phyloP scores from a whole-genome alignment of 2,113 vertebrate genomes.

The Amblyornis subalaris region DNA sequence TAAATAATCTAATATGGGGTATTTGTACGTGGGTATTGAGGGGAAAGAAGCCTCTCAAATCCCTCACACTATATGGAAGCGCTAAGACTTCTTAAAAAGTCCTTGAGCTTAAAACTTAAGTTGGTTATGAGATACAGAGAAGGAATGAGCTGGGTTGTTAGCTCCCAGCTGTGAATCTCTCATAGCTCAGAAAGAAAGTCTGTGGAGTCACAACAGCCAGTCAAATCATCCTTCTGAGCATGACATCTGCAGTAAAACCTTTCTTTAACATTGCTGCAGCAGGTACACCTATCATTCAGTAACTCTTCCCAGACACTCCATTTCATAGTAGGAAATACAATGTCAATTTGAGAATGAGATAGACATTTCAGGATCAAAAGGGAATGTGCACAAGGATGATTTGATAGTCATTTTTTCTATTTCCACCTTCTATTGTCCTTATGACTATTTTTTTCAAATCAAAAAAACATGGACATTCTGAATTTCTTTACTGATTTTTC shows the following conservation, averaged over 20 bases:
- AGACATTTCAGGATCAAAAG: neutral
- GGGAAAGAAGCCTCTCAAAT: neutral
- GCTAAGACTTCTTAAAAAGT: neutral
- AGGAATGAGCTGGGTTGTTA: neutral
- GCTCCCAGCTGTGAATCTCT: neutral
- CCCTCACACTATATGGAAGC: neutral
- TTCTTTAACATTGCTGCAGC: neutral
- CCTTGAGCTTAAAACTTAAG: neutral
- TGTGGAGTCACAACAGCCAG: neutral
- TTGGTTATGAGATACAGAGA: neutral
- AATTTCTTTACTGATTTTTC: neutral
- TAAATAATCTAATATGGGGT: neutral
- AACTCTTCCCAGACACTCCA: neutral
- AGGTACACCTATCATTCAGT: neutral
- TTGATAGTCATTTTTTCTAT: neutral
- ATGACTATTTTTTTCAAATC: neutral
- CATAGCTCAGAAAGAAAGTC: neutral
- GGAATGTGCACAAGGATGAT: neutral
- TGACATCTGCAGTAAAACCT: neutral
- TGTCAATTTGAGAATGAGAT: neutral
- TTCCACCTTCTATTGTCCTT: neutral
- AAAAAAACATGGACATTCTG: neutral
- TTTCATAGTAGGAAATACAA: rapidly evolving
- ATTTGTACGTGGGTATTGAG: neutral
- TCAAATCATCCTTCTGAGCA: neutral